These are phyloP conservation scores for Clarias magur DNA, from an alignment of 2,113 vertebrate species.

Conservation along the genomic window DNA sequence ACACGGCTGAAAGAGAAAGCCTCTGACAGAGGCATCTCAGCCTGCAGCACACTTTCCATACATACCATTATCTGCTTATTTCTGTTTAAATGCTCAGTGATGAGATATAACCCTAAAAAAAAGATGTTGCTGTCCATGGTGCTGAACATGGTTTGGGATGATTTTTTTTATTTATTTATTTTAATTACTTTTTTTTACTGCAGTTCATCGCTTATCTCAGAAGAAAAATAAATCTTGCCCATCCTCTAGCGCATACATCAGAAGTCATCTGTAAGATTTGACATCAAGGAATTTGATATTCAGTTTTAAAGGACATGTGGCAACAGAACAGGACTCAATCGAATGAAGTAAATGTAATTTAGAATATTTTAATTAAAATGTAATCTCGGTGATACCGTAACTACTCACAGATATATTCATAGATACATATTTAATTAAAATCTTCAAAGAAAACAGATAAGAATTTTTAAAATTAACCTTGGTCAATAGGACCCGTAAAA, in stretches of 20 bases:
- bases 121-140: conserved; percentile 51
- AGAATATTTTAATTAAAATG: neutral
- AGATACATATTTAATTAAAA: neutral
- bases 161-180: neutral
- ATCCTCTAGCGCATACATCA: conserved; percentile 8
- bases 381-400: neutral
- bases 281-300: neutral
- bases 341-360: neutral
- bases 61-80: conserved; percentile 1
- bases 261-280: neutral
- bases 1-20: conserved; percentile 43
- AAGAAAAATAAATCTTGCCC: neutral
- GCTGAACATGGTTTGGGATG: conserved; percentile 35
- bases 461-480: too few relatives aligned
- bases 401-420: neutral
- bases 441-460: too few relatives aligned
- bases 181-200: neutral
- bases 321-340: neutral
- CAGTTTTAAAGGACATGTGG: neutral
- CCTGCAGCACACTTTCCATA: conserved; percentile 31
- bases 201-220: neutral
- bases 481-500: neutral
- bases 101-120: neutral
- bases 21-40: conserved; percentile 45
- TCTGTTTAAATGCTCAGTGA: conserved; percentile 20